Percentiles rank a stretch among this genome's conserved stretches.
Evolutionary conservation across 1,140 invertebrate species (phyloP).

Genomic region (Calliopsis andreniformis): DNA sequence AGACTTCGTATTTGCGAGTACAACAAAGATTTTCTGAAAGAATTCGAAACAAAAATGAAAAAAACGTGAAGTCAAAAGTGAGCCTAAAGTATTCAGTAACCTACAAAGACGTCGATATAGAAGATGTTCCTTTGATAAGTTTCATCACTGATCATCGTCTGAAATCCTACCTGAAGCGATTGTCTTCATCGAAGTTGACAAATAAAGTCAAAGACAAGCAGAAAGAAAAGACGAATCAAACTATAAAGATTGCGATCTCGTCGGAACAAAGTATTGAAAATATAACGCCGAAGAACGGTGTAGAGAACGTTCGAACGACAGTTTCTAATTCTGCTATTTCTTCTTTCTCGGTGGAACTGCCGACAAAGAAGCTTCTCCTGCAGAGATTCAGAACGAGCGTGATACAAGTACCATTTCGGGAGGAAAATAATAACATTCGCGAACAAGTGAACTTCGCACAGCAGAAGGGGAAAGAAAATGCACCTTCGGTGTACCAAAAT

Average conservation of each 20-base stretch:
- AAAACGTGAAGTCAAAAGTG: not conserved
- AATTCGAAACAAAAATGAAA: fast-evolving
- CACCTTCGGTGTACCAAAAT: fast-evolving
- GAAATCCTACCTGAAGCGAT: not conserved
- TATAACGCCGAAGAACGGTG: not conserved
- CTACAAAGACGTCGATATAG: not conserved
- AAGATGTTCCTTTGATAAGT: constrained; percentile 24
- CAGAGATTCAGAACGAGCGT: constrained; percentile 10
- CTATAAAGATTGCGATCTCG: not conserved
- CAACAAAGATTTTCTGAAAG: not conserved
- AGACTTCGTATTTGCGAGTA: no score
- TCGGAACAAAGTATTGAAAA: not conserved
- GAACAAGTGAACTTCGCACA: not conserved
- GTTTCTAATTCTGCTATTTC: not conserved
- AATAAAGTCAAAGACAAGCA: not conserved
- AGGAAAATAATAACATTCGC: not conserved
- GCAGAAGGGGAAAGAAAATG: no score
- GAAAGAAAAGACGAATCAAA: not conserved
- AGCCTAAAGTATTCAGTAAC: not conserved
- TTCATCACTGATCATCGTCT: constrained; percentile 15
- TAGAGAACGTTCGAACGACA: no score
- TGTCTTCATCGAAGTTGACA: not conserved
- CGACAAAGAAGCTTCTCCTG: constrained; percentile 32
- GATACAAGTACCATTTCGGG: not conserved
- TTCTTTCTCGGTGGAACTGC: not conserved